A percentile compares a stretch with the other conserved stretches of the same genome.
phyloP scores from a whole-genome alignment of 2,888 invertebrate species.

The Xylota sylvarum region DNA sequence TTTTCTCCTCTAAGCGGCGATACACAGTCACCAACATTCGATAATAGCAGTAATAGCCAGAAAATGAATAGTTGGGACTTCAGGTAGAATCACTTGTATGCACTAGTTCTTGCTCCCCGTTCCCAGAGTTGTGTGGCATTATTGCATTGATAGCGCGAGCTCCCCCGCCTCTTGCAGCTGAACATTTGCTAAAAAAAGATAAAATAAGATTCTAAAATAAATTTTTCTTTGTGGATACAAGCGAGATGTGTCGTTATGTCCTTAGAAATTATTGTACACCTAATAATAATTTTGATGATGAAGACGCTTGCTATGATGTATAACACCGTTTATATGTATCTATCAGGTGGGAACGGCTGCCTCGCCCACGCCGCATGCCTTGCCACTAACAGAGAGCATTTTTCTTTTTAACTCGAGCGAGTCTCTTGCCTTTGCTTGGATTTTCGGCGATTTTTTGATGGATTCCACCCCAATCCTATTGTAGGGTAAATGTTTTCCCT shows the following conservation, averaged over 20 bases:
- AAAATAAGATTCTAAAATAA: conserved; percentile 70
- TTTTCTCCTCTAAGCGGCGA: conserved; percentile 43
- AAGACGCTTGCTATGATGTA: conserved; percentile 70
- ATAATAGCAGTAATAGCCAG: conserved; percentile 56
- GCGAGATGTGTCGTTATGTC: conserved; percentile 70
- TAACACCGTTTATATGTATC: conserved; percentile 66
- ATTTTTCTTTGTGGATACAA: conserved; percentile 58
- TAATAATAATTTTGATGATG: conserved; percentile 76
- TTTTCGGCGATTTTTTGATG: conserved; percentile 42
- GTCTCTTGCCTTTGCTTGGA: conserved; percentile 58
- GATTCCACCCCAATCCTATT: conserved; percentile 34
- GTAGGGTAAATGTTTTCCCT: conserved; percentile 50
- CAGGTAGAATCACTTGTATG: conserved; percentile 66
- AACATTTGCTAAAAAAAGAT: conserved; percentile 66
- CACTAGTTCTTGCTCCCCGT: conserved; percentile 35
- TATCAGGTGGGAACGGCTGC: conserved; percentile 70
- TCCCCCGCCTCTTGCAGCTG: conserved; percentile 57
- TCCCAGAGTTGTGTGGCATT: conserved; percentile 51
- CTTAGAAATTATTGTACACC: conserved; percentile 75
- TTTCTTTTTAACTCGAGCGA: conserved; percentile 57
- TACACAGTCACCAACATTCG: conserved; percentile 50
- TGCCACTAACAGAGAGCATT: conserved; percentile 67
- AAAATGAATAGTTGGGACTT: conserved; percentile 66
- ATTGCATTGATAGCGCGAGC: conserved; percentile 58
- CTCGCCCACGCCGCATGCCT: conserved; percentile 68